Conservation (phyloP, 2,113 vertebrate genomes). For the Ptychochromis oligacanthus region DNA sequence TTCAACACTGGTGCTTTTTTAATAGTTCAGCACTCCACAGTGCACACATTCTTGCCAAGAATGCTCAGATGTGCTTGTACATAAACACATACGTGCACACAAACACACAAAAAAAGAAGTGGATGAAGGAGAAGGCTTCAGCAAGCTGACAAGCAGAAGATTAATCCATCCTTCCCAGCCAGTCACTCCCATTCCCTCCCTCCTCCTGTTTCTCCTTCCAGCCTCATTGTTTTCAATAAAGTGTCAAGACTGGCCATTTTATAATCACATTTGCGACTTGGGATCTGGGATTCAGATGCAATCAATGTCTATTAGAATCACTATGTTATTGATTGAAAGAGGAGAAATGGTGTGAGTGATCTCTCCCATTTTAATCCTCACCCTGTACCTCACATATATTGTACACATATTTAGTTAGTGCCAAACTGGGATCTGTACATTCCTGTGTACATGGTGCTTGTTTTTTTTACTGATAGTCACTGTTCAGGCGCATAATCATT, state of each 20-base stretch:
- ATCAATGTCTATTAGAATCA: slow-evolving; percentile 85
- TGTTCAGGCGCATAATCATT: neutral
- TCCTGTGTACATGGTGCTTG: slow-evolving; percentile 23
- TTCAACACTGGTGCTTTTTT: slow-evolving; percentile 8
- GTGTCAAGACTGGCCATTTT: slow-evolving; percentile 80
- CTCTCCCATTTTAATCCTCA: slow-evolving; percentile 53
- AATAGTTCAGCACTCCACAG: slow-evolving; percentile 12
- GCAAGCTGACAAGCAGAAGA: slow-evolving; percentile 75
- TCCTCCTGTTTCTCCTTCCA: slow-evolving; percentile 62
- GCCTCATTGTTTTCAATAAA: slow-evolving; percentile 86
- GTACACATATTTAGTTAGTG: slow-evolving; percentile 40
- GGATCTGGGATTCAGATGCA: slow-evolving; percentile 82
- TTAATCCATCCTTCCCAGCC: slow-evolving; percentile 74
- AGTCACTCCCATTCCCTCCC: slow-evolving; percentile 61
- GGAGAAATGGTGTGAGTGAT: slow-evolving; percentile 77
- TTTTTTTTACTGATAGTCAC: slow-evolving; percentile 52
- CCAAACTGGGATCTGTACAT: neutral
- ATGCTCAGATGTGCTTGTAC: neutral
- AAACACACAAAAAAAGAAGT: slow-evolving; percentile 45
- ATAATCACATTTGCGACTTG: slow-evolving; percentile 84
- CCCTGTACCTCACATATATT: slow-evolving; percentile 28
- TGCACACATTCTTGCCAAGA: neutral
- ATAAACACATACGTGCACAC: slow-evolving; percentile 8
- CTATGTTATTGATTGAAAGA: slow-evolving; percentile 82
- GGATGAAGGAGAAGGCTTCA: slow-evolving; percentile 62